Base-by-base conservation (phyloP, 2,113 vertebrate genomes). In the Dolichallabes microphthalmus region DNA sequence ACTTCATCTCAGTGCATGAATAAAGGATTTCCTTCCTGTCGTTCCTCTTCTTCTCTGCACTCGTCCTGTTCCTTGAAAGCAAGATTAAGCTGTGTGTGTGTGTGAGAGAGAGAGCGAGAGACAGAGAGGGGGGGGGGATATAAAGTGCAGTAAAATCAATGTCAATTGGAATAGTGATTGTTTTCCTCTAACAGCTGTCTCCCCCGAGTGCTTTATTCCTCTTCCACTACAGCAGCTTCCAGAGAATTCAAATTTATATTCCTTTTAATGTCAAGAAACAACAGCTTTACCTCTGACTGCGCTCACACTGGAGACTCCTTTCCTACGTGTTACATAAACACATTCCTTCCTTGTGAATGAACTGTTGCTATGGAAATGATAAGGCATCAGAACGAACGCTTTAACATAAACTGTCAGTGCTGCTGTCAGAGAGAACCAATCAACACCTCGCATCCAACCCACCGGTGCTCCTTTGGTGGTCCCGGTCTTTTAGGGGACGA, bases 11-110 rank as follows among this genome's bases (percentile, higher is more conserved):
- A 66, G 58, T 63, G 75, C 73, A 77, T 84, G 82, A 84, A 84
- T 86, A 86, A 86, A 68, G 80, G 52, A 86, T 82, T 86, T 77
- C 80, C 85, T 82, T 52, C 76, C 74, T 45, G 45, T 75, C 57
- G 14, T 58, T 76, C 35, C 57, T 32, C 52, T 32, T 91, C 91
- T 83, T 69, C 82, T 11, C 20, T 45, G 58, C 39, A 57, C 82
- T 5, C 88, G 82, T 85, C 86, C 87, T 88, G 68, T 53, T 90
- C 87, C 80, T 88, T 89, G 88, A 80, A 73, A 80, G 58, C 82
- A 74, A 50, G 71, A 74, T 74, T 50, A 74, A 15, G 39, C 11
- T 77, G 15, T 77, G n/a, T 77, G 75, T 77, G 74, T 77, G 52
- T 77, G 74, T 75, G 22, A n/a, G 25, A 39, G 39, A 4, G 25